These are phyloP conservation scores for Apodemia zela DNA, from an alignment of 2,888 invertebrate genomes.

Conservation along the genomic window DNA sequence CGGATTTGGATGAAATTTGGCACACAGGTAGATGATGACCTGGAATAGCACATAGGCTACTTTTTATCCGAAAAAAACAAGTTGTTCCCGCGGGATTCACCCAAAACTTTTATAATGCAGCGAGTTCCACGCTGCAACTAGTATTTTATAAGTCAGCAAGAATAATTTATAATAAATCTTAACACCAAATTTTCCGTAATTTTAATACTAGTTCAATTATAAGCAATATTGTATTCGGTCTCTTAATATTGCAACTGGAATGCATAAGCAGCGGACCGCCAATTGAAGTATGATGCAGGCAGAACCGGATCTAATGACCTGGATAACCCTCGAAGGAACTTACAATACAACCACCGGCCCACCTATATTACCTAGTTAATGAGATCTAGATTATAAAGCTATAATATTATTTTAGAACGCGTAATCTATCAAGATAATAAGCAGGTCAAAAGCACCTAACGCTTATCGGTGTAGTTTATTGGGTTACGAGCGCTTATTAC, in stretches of 20 bases:
- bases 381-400: constrained; percentile 42
- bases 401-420: constrained; percentile 43
- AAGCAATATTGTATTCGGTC: neutral
- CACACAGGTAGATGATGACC: too few species aligned
- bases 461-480: constrained; percentile 44
- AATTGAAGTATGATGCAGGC: constrained; percentile 50
- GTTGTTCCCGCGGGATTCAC: too few species aligned
- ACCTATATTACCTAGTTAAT: constrained; percentile 47
- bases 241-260: constrained; percentile 26
- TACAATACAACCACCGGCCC: constrained; percentile 50
- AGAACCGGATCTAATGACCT: constrained; percentile 67
- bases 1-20: too few species aligned
- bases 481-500: constrained; percentile 32
- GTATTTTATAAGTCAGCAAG: too few species aligned
- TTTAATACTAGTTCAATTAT: neutral
- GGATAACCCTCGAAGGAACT: constrained; percentile 61
- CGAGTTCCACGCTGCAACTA: too few species aligned
- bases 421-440: constrained; percentile 52
- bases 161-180: too few species aligned
- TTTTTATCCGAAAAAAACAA: too few species aligned
- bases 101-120: too few species aligned
- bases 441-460: constrained; percentile 51
- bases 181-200: neutral
- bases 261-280: constrained; percentile 27
- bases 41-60: too few species aligned